phyloP scores from a whole-genome alignment of 1,140 invertebrate genomes.

The Heliconius melpomene region DNA sequence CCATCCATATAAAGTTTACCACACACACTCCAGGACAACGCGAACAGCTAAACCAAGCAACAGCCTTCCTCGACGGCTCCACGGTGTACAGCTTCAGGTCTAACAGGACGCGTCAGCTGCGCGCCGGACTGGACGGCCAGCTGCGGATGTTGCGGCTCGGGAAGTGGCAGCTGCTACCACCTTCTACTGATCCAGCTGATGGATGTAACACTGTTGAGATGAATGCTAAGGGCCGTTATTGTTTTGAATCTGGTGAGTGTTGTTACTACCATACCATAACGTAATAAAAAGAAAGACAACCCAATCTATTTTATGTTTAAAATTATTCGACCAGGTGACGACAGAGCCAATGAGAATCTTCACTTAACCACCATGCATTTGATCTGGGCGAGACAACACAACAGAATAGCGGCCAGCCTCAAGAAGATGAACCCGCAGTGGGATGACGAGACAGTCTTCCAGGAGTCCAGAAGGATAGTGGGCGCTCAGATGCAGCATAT shows the following conservation, averaged over 20 bases:
- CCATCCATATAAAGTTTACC: not conserved
- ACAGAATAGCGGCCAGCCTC: conserved; percentile 86
- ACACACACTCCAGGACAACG: conserved; percentile 83
- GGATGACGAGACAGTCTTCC: conserved; percentile 90
- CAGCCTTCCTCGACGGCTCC: conserved; percentile 95
- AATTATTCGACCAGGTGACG: conserved; percentile 82
- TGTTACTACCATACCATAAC: not conserved
- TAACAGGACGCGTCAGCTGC: conserved; percentile 79
- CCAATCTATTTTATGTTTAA: not conserved
- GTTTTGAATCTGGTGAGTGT: conserved; percentile 86
- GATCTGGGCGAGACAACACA: conserved; percentile 92
- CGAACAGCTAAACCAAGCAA: conserved; percentile 95
- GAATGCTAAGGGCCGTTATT: conserved; percentile 86
- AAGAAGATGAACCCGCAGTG: conserved; percentile 88
- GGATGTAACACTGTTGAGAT: conserved; percentile 88
- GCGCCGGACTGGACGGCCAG: conserved; percentile 82
- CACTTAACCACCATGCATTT: conserved; percentile 92
- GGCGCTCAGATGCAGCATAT: conserved; percentile 93
- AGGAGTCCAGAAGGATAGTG: conserved; percentile 91
- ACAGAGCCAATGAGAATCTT: conserved; percentile 90
- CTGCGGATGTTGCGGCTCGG: conserved; percentile 84
- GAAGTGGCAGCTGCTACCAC: conserved; percentile 85
- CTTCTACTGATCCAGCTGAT: conserved; percentile 86
- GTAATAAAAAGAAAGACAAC: not conserved
- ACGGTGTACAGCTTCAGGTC: conserved; percentile 89